These are phyloP conservation scores for Dromaius novaehollandiae DNA, from an alignment of 2,113 vertebrate species.

Conservation along the genomic window DNA sequence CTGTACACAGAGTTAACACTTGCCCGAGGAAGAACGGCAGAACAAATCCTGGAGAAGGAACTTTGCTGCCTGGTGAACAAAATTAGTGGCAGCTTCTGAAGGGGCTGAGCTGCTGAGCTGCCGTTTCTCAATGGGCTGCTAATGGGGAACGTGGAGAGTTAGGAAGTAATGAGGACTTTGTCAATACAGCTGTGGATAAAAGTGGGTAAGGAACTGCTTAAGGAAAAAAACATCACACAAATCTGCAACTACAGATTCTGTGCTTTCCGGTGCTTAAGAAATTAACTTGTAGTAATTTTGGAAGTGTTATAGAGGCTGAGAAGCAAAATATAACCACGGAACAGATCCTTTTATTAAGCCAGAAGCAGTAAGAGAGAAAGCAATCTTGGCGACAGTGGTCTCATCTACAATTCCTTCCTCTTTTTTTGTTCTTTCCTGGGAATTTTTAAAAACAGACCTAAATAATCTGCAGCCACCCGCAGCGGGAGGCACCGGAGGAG, in stretches of 20 bases:
- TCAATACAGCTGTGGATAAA: constrained; percentile 61
- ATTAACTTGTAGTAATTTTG: constrained; percentile 54
- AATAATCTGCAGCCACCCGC: accelerated
- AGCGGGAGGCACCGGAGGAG: not conserved
- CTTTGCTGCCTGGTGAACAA: constrained; percentile 1
- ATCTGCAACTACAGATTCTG: constrained; percentile 47
- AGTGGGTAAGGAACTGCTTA: constrained; percentile 50
- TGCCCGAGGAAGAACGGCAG: not conserved
- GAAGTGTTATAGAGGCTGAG: constrained; percentile 11
- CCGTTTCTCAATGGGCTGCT: constrained; percentile 37
- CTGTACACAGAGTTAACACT: not conserved
- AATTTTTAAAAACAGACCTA: not conserved
- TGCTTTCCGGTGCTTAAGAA: constrained; percentile 51
- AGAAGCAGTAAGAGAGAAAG: not conserved
- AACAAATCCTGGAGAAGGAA: not conserved
- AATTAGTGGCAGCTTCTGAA: constrained; percentile 20
- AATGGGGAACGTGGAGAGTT: constrained; percentile 33
- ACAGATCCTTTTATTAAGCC: constrained; percentile 9
- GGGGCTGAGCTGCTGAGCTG: not conserved
- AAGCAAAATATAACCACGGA: not conserved
- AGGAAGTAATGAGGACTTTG: constrained; percentile 51
- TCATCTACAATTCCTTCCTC: not conserved
- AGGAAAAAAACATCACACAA: not conserved
- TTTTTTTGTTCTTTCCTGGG: not conserved
- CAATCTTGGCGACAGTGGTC: not conserved